phyloP scores from a whole-genome alignment of 2,888 invertebrate species.

The Epinotia ramella region DNA sequence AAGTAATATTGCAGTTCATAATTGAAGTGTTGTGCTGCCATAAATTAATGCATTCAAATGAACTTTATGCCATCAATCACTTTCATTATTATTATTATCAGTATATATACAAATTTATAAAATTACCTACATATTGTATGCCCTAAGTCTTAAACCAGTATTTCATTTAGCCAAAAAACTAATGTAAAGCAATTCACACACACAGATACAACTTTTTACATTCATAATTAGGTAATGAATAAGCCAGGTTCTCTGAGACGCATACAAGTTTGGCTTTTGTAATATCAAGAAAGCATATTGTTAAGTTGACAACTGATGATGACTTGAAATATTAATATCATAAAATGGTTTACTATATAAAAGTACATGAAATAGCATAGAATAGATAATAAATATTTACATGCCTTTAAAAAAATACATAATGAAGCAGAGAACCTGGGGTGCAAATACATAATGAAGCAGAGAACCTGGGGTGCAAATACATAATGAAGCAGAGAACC shows the following conservation, averaged over 20 bases:
- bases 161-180: conserved; percentile 52
- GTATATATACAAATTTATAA: conserved; percentile 78
- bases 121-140: conserved; percentile 62
- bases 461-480: conserved; percentile 36
- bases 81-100: conserved; percentile 62
- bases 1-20: conserved; percentile 56
- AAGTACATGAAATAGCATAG: conserved; percentile 29
- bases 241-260: conserved; percentile 36
- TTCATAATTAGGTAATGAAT: conserved; percentile 36
- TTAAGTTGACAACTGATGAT: conserved; percentile 31
- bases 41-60: conserved; percentile 36
- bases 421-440: conserved; percentile 32
- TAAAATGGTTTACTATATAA: conserved; percentile 30
- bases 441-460: conserved; percentile 17
- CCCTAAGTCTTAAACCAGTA: conserved; percentile 46
- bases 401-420: conserved; percentile 20
- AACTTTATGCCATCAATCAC: conserved; percentile 27
- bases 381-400: conserved; percentile 40
- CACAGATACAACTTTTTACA: conserved; percentile 47
- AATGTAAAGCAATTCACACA: conserved; percentile 50
- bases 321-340: conserved; percentile 11
- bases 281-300: conserved; percentile 18
- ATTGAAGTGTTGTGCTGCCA: conserved; percentile 47
- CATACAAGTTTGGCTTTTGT: conserved; percentile 5
- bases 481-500: conserved; percentile 31